A percentile compares a stretch with the other conserved stretches of the same genome.
Evolutionary conservation across 92 coral and sea anemone genomes (phyloP).

Genomic region (Pocillopora meandrina): DNA sequence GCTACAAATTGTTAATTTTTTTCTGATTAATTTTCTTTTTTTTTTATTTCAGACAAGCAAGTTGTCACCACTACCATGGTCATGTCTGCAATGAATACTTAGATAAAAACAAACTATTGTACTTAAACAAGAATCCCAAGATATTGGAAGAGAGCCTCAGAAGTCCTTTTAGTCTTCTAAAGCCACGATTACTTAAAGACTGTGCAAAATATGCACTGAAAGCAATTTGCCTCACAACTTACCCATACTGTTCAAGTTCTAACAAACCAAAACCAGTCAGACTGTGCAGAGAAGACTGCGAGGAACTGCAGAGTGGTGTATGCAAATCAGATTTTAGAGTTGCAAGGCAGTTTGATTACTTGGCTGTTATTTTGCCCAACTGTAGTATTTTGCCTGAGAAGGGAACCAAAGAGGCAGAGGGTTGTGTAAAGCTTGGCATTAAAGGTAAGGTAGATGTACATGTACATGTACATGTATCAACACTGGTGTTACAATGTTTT

Average conservation of each 20-base stretch:
- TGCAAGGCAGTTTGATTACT: slow-evolving; percentile 43
- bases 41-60: slow-evolving; percentile 59
- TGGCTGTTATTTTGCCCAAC: slow-evolving; percentile 76
- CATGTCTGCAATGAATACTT: slow-evolving; percentile 70
- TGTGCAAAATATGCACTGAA: slow-evolving; percentile 82
- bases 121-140: slow-evolving; percentile 73
- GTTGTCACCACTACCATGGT: slow-evolving; percentile 94
- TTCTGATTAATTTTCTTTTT: not conserved
- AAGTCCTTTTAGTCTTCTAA: slow-evolving; percentile 67
- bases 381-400: slow-evolving; percentile 65
- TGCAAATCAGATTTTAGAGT: slow-evolving; percentile 74
- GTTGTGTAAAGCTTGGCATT: slow-evolving; percentile 72
- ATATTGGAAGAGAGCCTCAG: slow-evolving; percentile 74
- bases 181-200: slow-evolving; percentile 63
- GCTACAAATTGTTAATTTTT: too few relatives aligned
- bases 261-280: slow-evolving; percentile 66
- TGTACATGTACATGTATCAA: not conserved
- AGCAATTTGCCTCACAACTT: slow-evolving; percentile 80
- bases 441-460: slow-evolving; percentile 51
- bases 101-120: slow-evolving; percentile 78
- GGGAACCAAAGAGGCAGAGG: slow-evolving; percentile 52
- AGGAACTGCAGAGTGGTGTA: slow-evolving; percentile 66
- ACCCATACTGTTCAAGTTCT: slow-evolving; percentile 82
- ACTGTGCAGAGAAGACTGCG: slow-evolving; percentile 87
- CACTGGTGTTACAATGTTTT: not conserved